Evolutionary conservation across 2,113 vertebrate species (phyloP).

Genomic region (Neodontobutis hainanensis): DNA sequence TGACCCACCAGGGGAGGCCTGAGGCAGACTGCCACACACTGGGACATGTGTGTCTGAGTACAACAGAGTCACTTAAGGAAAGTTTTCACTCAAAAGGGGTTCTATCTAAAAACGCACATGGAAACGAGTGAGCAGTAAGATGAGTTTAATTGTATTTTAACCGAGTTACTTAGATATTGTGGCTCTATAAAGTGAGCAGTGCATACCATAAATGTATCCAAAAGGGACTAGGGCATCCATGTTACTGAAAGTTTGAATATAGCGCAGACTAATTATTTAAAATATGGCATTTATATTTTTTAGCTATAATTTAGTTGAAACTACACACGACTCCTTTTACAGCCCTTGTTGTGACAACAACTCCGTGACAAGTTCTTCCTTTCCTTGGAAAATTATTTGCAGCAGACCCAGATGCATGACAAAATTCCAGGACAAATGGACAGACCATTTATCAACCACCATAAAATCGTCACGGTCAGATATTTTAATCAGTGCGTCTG

Average conservation of each 20-base stretch:
- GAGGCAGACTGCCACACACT: not conserved
- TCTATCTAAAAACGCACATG: not conserved
- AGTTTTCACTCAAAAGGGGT: not conserved
- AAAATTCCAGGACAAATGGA: slow-evolving; percentile 9
- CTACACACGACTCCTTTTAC: too few species aligned
- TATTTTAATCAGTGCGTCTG: not conserved
- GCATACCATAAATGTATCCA: too few species aligned
- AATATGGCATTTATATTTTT: too few species aligned
- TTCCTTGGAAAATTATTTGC: slow-evolving; percentile 26
- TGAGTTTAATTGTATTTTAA: too few species aligned
- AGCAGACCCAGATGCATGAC: not conserved
- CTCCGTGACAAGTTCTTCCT: not conserved
- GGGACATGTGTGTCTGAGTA: not conserved
- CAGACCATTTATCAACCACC: slow-evolving; percentile 8
- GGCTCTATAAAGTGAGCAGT: too few species aligned
- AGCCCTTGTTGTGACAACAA: slow-evolving; percentile 8
- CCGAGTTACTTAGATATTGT: too few species aligned
- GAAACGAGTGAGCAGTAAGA: too few species aligned
- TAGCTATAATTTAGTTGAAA: too few species aligned
- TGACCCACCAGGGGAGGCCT: slow-evolving; percentile 9
- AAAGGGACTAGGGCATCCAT: too few species aligned
- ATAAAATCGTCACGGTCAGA: not conserved
- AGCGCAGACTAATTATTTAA: too few species aligned
- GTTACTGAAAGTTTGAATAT: too few species aligned
- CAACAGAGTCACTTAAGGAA: not conserved